Evolutionary conservation across 2,888 invertebrate genomes (phyloP), one percentile per base, ranked within the genome.

Genomic region (Exephanes ischioxanthus): DNA sequence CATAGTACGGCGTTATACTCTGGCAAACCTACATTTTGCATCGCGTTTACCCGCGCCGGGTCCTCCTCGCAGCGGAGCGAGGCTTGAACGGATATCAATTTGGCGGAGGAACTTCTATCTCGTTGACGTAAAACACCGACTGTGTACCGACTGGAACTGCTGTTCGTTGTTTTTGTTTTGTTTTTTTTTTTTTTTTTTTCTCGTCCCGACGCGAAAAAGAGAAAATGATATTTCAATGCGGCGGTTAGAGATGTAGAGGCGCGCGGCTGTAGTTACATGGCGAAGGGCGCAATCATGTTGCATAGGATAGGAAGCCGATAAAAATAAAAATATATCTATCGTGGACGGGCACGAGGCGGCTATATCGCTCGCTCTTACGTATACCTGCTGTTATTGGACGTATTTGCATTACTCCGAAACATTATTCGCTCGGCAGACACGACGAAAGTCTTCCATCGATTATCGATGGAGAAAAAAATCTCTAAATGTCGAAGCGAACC

Each of bases 51-150:
- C 66, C 72, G 51, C 48, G 55, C 33, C 14, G n/a, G 26, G 51
- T 48, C 5, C 78, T 73, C 33, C 68, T 48, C 48, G 63, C n/a
- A 37, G 51, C 48, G 19, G 51, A 48, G n/a, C 45, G 45, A 84
- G 68, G 58, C 22, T 71, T 58, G 67, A 80, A 61, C 72, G 77
- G 76, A 78, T 84, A 77, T 68, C 76, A 84, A 84, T 84, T 84
- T 80, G 33, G 51, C 45, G 80, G 51, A 77, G 22, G 45, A 63
- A 61, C 53, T 72, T 68, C 51, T 48, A 48, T 61, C 61, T 77
- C 77, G 53, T 81, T 80, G 80, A 78, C 80, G 67, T 53, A 22
- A 80, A 84, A 80, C 51, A 67, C 76, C 37, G 73, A 73, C 51
- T 68, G 22, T 33, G 67, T 48, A 48, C 14, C 45, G n/a, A 66